Percentiles rank a stretch among this genome's conserved stretches.
These are phyloP conservation scores for Pterostichus niger DNA, from an alignment of 2,888 invertebrate genomes.

Conservation along the genomic window DNA sequence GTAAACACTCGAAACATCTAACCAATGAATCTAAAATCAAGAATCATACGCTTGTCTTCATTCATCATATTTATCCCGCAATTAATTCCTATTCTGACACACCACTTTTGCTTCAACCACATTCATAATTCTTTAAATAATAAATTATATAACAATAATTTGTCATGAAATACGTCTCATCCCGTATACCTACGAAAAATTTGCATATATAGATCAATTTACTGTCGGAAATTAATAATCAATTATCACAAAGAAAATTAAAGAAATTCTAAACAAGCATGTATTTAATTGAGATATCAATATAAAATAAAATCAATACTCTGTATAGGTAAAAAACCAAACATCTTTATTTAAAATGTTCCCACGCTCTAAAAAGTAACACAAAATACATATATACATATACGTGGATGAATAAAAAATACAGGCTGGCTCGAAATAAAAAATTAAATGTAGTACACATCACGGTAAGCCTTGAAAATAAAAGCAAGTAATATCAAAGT, in stretches of 20 bases:
- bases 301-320: neutral
- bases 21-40: too few relatives aligned
- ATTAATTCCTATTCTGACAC: too few relatives aligned
- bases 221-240: neutral
- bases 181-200: neutral
- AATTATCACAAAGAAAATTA: conserved; percentile 6
- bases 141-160: too few relatives aligned
- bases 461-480: neutral
- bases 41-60: too few relatives aligned
- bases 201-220: neutral
- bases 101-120: too few relatives aligned
- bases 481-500: neutral
- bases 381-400: neutral
- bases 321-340: neutral
- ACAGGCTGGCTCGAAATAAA: neutral
- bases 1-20: too few relatives aligned
- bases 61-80: too few relatives aligned
- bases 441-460: conserved; percentile 8
- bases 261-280: neutral
- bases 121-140: too few relatives aligned
- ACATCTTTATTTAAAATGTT: neutral
- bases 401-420: neutral
- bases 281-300: conserved; percentile 1
- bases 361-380: conserved; percentile 4
- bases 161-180: neutral